phyloP scores from a whole-genome alignment of 2,113 vertebrate genomes.

The Cyprinus carpio region DNA sequence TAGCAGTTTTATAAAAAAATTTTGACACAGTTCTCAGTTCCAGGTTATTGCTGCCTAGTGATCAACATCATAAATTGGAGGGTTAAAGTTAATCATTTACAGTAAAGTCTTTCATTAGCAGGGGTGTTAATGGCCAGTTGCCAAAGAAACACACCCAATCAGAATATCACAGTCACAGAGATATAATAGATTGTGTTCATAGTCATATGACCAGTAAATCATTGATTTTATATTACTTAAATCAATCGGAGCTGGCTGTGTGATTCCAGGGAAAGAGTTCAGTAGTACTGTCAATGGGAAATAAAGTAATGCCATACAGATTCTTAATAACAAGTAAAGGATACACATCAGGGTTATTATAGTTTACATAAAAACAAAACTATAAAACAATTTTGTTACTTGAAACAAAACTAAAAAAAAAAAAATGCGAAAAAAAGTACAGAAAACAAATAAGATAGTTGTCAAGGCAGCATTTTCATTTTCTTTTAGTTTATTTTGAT shows the following conservation, averaged over 20 bases:
- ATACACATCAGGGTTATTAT: not conserved
- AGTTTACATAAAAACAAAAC: no score
- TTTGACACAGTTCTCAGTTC: not conserved
- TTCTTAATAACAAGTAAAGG: not conserved
- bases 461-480: no score
- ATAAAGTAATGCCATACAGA: not conserved
- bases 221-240: slow-evolving; percentile 9
- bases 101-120: not conserved
- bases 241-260: not conserved
- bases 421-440: no score
- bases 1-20: not conserved
- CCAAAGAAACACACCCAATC: not conserved
- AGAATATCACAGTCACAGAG: not conserved
- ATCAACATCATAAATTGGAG: not conserved
- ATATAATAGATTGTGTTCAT: not conserved
- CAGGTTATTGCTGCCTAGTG: not conserved
- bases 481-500: no score
- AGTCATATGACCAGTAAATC: not conserved
- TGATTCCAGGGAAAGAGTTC: not conserved
- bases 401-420: no score
- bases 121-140: not conserved
- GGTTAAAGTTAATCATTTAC: slow-evolving; percentile 8
- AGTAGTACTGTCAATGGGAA: not conserved
- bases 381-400: no score
- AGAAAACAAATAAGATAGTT: no score